Evolutionary conservation across 2,797 vertebrate species (phyloP).

Genomic region (Chiloscyllium punctatum): DNA sequence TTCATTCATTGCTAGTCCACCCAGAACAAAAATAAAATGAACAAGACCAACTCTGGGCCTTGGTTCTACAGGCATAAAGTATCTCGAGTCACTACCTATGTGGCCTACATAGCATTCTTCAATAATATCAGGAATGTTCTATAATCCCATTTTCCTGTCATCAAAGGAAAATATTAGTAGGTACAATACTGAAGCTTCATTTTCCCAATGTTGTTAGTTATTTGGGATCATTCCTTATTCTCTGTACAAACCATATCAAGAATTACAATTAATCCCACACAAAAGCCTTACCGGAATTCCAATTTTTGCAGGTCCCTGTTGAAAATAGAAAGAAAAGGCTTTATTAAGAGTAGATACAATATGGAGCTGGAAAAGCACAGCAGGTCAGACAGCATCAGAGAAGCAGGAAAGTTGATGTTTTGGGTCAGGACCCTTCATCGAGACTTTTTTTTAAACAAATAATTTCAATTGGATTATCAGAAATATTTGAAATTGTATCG

Average conservation of each 20-base stretch:
- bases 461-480: not conserved
- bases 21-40: not conserved
- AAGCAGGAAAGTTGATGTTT: too few species aligned
- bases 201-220: not conserved
- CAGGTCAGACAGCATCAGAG: too few species aligned
- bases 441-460: not conserved
- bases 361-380: too few species aligned
- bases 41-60: too few species aligned
- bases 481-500: not conserved
- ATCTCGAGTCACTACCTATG: too few species aligned
- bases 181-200: not conserved
- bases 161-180: not conserved
- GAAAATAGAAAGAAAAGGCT: conserved; percentile 39
- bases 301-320: conserved; percentile 57
- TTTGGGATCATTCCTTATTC: not conserved
- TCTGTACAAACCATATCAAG: not conserved
- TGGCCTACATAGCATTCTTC: not conserved
- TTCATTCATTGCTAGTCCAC: not conserved
- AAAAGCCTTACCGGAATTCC: conserved; percentile 56
- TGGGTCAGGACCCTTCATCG: too few species aligned
- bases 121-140: not conserved
- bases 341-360: not conserved
- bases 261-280: not conserved
- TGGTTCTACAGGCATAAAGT: too few species aligned
- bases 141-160: not conserved